Evolutionary conservation across 2,888 invertebrate genomes (phyloP).

Genomic region (Aleiodes alternator): DNA sequence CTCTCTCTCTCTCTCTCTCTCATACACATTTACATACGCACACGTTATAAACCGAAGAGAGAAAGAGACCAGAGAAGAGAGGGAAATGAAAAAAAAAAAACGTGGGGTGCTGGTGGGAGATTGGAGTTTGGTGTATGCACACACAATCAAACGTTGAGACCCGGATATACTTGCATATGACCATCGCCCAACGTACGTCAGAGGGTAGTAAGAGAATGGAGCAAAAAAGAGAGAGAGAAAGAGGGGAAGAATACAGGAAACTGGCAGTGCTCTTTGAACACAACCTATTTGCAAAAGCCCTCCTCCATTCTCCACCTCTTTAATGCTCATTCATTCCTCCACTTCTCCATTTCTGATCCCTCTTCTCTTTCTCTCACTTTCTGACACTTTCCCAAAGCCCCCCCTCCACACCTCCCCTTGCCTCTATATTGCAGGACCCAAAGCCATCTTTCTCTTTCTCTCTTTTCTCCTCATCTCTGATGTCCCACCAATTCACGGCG

Average conservation of each 20-base stretch:
- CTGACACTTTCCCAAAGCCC: constrained; percentile 52
- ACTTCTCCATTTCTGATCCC: constrained; percentile 55
- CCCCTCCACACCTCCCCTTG: neutral
- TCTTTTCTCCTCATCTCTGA: constrained; percentile 50
- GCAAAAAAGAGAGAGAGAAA: neutral
- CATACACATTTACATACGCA: constrained; percentile 55
- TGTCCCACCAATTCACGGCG: constrained; percentile 64
- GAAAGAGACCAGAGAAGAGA: neutral
- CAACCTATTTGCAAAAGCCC: constrained; percentile 34
- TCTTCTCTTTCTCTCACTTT: constrained; percentile 59
- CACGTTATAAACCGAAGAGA: constrained; percentile 30
- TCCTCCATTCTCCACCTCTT: constrained; percentile 49
- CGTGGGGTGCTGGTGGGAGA: neutral
- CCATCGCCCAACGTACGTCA: neutral
- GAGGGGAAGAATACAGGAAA: constrained; percentile 13
- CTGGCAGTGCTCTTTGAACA: constrained; percentile 21
- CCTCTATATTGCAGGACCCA: too few species aligned
- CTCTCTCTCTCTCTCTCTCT: constrained; percentile 39
- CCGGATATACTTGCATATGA: too few species aligned
- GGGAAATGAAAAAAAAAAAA: neutral
- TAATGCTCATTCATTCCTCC: constrained; percentile 46
- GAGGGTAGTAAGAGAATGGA: neutral
- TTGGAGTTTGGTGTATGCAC: constrained; percentile 9
- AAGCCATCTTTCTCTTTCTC: constrained; percentile 28
- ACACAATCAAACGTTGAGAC: constrained; percentile 2